Percentiles rank a stretch among this genome's conserved stretches.
Conservation (phyloP, 1,140 invertebrate genomes). For the Ceratina australensis region DNA sequence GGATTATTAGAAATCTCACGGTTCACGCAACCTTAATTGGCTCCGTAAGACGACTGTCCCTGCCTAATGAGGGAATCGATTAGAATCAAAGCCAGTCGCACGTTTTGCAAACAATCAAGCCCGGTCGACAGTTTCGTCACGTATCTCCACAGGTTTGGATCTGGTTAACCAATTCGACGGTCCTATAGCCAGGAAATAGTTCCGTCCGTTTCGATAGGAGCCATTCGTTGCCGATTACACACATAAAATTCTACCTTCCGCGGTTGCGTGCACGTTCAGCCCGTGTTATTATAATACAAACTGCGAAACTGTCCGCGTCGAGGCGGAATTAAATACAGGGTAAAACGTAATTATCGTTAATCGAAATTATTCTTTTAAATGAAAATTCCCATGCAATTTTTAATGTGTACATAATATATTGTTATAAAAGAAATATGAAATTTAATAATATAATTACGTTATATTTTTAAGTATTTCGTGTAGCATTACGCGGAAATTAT, state of each 20-base stretch:
- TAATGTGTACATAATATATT: too few species aligned
- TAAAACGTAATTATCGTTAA: too few species aligned
- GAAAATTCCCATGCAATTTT: too few species aligned
- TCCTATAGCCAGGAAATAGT: conserved; percentile 27
- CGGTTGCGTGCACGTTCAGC: not conserved
- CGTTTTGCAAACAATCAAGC: conserved; percentile 42
- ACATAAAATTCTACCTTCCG: conserved; percentile 43
- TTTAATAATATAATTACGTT: not conserved
- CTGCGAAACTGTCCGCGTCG: not conserved
- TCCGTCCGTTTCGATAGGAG: conserved; percentile 28
- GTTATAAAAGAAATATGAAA: too few species aligned
- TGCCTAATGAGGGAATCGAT: conserved; percentile 19
- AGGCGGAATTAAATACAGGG: not conserved
- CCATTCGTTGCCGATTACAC: conserved; percentile 42
- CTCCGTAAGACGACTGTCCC: not conserved
- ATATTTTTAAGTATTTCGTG: not conserved
- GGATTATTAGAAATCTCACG: too few species aligned
- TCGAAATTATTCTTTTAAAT: not conserved
- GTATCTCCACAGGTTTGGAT: conserved; percentile 42
- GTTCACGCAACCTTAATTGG: too few species aligned
- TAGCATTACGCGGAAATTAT: not conserved
- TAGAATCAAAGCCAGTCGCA: not conserved
- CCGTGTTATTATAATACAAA: not conserved
- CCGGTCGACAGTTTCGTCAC: conserved; percentile 49
- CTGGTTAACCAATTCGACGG: conserved; percentile 46